A percentile compares a stretch with the other conserved stretches of the same genome.
Evolutionary conservation across 2,113 vertebrate species (phyloP).

Genomic region (Rhinoptilus africanus): DNA sequence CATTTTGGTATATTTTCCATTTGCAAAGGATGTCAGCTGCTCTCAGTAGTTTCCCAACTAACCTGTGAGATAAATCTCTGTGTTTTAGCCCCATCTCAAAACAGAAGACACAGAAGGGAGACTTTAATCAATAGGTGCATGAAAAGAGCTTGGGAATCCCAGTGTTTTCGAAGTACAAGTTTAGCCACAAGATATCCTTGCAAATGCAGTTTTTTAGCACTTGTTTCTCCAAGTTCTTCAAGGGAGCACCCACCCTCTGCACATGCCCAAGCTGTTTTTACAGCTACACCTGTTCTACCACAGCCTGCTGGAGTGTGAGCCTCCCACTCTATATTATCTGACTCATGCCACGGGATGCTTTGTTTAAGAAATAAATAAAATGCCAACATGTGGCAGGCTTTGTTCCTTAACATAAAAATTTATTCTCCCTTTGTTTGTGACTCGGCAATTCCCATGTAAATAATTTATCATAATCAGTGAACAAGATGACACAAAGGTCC

Average conservation of each 20-base stretch:
- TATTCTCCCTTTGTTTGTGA: neutral
- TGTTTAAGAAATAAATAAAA: neutral
- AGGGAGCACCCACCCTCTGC: neutral
- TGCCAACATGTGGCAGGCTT: neutral
- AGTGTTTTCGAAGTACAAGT: neutral
- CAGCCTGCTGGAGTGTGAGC: neutral
- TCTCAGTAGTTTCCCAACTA: neutral
- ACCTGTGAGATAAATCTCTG: neutral
- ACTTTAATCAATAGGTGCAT: neutral
- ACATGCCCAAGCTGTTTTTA: neutral
- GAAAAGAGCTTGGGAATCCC: neutral
- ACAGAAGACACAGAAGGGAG: neutral
- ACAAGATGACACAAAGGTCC: neutral
- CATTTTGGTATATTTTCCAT: neutral
- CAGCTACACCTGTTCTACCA: neutral
- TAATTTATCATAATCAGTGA: neutral
- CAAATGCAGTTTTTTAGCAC: neutral
- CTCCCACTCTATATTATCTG: slow-evolving; percentile 22
- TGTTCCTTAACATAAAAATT: neutral
- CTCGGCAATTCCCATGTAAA: neutral
- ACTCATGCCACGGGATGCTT: slow-evolving; percentile 1
- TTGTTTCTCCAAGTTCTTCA: neutral
- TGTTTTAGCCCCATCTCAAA: neutral
- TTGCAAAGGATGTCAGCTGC: neutral
- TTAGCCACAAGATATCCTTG: neutral